These are phyloP conservation scores for Epistrophella euchroma DNA, from an alignment of 2,888 invertebrate genomes.

Conservation along the genomic window DNA sequence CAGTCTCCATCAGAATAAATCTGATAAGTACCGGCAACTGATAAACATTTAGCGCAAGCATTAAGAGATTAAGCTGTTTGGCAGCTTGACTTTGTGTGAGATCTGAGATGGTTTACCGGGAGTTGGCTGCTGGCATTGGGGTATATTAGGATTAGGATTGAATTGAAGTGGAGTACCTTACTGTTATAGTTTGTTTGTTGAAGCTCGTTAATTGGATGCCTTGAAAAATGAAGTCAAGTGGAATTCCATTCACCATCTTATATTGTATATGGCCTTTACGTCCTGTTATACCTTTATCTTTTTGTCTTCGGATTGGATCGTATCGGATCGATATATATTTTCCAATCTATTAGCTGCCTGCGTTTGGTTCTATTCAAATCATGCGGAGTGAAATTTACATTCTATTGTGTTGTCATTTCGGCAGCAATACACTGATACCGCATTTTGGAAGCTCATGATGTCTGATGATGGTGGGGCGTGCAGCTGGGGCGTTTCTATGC, in stretches of 20 bases:
- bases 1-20: conserved; percentile 15
- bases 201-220: conserved; percentile 69
- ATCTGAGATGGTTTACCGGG: neutral
- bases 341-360: conserved; percentile 54
- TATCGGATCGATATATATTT: conserved; percentile 39
- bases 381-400: conserved; percentile 72
- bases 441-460: conserved; percentile 35
- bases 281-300: conserved; percentile 15
- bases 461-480: neutral
- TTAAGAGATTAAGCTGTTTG: conserved; percentile 69
- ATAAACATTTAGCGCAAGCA: conserved; percentile 71
- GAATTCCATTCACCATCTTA: conserved; percentile 47
- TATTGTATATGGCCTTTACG: conserved; percentile 5
- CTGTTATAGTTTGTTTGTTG: conserved; percentile 52
- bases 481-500: conserved; percentile 54
- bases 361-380: conserved; percentile 69
- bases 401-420: conserved; percentile 75
- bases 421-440: conserved; percentile 34
- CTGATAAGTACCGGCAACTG: conserved; percentile 71
- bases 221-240: conserved; percentile 69
- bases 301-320: neutral
- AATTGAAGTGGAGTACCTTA: conserved; percentile 51
- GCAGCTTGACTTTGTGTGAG: conserved; percentile 41
- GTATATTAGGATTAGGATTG: neutral
- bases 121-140: neutral